Base-by-base conservation (phyloP, 2,797 vertebrate genomes). In the Austrolebias charrua region DNA sequence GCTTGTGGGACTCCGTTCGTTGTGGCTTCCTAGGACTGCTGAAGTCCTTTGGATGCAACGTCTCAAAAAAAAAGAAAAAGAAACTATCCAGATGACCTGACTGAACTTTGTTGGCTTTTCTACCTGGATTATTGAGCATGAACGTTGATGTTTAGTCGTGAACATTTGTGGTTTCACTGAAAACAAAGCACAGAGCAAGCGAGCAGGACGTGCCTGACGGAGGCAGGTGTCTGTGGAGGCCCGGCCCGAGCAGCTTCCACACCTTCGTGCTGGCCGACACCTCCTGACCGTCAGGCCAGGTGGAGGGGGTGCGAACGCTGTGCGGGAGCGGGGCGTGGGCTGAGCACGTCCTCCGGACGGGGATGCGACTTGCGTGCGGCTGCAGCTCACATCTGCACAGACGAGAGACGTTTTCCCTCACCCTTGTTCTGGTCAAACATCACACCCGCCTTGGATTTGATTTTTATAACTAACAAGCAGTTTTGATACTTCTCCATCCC, bases 341-440 rank as follows among this genome's bases (percentile, higher is more conserved):
- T 0, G 43, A 82, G 14, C 28, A 75, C 0, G 47, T 65, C 78
- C 69, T 91, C 38, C 85, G 72, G 45, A 94, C 78, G 0, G 94
- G 93, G 69, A 93, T 93, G 44, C 88, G 85, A 74, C 92, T 94
- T 19, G 75, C 46, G 9, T 89, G 88, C 1, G 78, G 84, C 18
- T 82, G 82, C 55, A 90, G 76, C 63, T 93, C 90, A 70, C 83
- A 92, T 69, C 93, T 94, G 66, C 28, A 31, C 28, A 38, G 40
- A 40, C 4, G 44, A 59, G 7, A 57, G 14, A 69, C 13, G 52
- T 4, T 13, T 40, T 12, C 12, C 38, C 38, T 40, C 38, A 35
- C 42, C 15, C 18, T 58, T 10, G 7, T 66, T 3, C 20, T 54
- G 11, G 15, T 4, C 46, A 2, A 53, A 44, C 7, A 33, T 0